Conservation (phyloP, 2,888 invertebrate species). For the Rhynchonema sp. region DNA sequence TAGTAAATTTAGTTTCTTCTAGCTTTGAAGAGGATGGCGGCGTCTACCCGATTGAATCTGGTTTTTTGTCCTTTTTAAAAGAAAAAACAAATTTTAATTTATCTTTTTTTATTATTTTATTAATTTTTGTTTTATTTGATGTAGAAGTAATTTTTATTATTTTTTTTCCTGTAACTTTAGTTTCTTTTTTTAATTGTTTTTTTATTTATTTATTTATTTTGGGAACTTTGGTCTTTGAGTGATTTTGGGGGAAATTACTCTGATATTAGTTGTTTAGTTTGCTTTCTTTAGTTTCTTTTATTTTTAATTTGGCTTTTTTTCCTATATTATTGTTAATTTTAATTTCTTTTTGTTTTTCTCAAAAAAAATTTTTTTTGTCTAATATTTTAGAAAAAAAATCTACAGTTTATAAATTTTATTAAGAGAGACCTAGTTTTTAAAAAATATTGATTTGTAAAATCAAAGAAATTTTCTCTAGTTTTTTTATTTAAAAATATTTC, state of each 20-base stretch:
- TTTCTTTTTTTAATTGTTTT: background rate
- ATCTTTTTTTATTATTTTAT: background rate
- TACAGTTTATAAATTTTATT: too few relatives aligned
- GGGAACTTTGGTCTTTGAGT: constrained; percentile 7
- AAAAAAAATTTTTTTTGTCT: too few relatives aligned
- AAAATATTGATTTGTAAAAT: too few relatives aligned
- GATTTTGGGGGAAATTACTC: constrained; percentile 8
- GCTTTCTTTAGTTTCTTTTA: background rate
- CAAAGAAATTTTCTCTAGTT: too few relatives aligned
- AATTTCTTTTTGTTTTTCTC: too few relatives aligned
- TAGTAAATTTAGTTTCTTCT: background rate
- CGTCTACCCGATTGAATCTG: background rate
- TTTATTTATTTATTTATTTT: constrained; percentile 10
- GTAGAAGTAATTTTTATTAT: background rate
- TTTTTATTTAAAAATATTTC: too few relatives aligned
- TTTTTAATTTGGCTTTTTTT: too few relatives aligned
- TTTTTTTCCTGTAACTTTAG: background rate
- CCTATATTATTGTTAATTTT: too few relatives aligned
- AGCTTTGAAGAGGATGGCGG: background rate
- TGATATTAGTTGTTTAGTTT: constrained; percentile 12
- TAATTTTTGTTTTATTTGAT: background rate
- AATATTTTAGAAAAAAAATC: too few relatives aligned
- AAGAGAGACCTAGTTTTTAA: too few relatives aligned
- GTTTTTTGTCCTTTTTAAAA: background rate
- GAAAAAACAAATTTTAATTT: background rate